Conservation (phyloP, 2,797 vertebrate species). For the Coranthus polyacanthus region DNA sequence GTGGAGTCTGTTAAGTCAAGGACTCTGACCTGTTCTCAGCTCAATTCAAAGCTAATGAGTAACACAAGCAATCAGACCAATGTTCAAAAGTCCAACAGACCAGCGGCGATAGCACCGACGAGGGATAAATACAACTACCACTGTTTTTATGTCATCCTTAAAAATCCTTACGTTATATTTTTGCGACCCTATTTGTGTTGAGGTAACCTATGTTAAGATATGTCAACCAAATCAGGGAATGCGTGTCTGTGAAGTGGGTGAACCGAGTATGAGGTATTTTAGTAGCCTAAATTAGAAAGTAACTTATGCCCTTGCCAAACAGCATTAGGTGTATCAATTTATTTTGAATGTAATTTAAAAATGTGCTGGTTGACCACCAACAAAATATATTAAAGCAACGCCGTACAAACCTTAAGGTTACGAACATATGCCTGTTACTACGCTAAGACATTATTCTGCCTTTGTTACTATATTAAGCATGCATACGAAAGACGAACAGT, state of each 20-base stretch:
- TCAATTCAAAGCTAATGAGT: constrained; percentile 73
- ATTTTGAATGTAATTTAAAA: background rate
- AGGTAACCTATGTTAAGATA: background rate
- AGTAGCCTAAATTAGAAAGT: too few species aligned
- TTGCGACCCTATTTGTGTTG: background rate
- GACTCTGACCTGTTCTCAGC: constrained; percentile 57
- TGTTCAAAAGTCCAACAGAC: constrained; percentile 67
- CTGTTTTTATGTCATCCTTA: background rate
- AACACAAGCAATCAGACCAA: constrained; percentile 56
- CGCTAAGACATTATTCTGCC: constrained; percentile 61
- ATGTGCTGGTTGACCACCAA: background rate
- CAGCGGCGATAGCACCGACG: constrained; percentile 40
- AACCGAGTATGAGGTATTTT: background rate
- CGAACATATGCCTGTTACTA: constrained; percentile 53
- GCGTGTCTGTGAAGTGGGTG: background rate
- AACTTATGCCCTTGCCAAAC: too few species aligned
- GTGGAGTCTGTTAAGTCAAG: constrained; percentile 19
- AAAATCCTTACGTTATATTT: background rate
- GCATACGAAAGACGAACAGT: constrained; percentile 4
- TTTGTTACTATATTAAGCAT: constrained; percentile 77
- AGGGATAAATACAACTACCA: constrained; percentile 32
- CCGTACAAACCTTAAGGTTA: background rate
- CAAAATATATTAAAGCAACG: background rate
- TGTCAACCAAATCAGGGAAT: background rate
- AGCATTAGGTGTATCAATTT: too few species aligned